Evolutionary conservation across 2,113 vertebrate genomes (phyloP).

Genomic region (Istiophorus platypterus): DNA sequence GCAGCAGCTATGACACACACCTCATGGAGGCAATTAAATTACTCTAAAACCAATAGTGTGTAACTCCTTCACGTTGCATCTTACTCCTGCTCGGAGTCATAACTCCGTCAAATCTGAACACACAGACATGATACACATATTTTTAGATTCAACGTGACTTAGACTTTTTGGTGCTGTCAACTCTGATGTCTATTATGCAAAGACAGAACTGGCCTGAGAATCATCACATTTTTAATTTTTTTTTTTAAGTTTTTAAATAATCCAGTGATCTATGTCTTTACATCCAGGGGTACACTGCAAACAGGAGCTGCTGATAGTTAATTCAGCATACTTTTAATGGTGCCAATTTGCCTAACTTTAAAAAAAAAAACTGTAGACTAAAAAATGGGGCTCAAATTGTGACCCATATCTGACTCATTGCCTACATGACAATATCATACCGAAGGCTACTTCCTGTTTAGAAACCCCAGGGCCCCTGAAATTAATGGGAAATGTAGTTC

Average conservation of each 20-base stretch:
- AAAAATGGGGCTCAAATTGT: not conserved
- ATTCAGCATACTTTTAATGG: no score
- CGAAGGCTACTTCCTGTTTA: no score
- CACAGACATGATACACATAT: not conserved
- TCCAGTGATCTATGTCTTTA: not conserved
- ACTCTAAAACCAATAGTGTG: not conserved
- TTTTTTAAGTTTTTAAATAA: no score
- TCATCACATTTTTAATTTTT: not conserved
- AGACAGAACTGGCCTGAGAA: not conserved
- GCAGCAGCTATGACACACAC: not conserved
- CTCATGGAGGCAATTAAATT: not conserved
- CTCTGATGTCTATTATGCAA: not conserved
- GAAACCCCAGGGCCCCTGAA: no score
- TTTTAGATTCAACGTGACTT: not conserved
- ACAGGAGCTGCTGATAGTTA: no score
- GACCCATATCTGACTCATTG: not conserved
- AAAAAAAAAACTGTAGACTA: no score
- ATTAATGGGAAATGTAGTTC: no score
- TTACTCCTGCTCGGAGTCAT: not conserved
- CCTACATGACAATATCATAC: no score
- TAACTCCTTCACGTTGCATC: not conserved
- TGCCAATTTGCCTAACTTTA: no score
- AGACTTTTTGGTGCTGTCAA: not conserved
- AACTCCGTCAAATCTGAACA: not conserved
- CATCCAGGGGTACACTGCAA: no score